Conservation (phyloP, 2,888 invertebrate genomes). For the Empis stercorea region DNA sequence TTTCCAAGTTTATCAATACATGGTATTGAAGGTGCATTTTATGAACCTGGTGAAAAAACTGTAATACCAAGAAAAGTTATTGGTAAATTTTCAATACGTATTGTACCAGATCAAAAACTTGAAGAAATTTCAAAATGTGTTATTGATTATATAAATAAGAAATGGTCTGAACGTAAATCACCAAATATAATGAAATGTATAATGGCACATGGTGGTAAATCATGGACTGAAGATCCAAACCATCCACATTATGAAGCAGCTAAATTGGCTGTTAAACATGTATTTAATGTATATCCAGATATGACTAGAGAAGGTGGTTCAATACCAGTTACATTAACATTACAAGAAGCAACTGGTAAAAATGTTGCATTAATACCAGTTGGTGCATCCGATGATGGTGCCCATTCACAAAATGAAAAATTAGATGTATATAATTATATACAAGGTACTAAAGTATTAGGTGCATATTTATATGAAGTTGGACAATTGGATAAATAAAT, state of each 20-base stretch:
- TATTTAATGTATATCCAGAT: constrained; percentile 82
- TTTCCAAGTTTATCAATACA: constrained; percentile 88
- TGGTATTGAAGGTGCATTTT: constrained; percentile 88
- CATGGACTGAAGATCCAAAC: constrained; percentile 87
- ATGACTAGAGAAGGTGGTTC: constrained; percentile 95
- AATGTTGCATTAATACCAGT: constrained; percentile 91
- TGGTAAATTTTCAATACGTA: constrained; percentile 93
- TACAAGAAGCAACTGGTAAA: constrained; percentile 83
- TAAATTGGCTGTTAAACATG: constrained; percentile 62
- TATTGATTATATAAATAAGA: constrained; percentile 57
- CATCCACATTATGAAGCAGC: constrained; percentile 91
- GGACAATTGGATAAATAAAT: constrained; percentile 20
- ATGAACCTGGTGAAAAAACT: constrained; percentile 86
- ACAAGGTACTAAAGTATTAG: constrained; percentile 84
- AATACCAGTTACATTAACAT: constrained; percentile 89
- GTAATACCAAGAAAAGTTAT: constrained; percentile 87
- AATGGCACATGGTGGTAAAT: constrained; percentile 63
- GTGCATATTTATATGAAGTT: constrained; percentile 73
- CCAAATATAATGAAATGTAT: constrained; percentile 66
- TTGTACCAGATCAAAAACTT: constrained; percentile 90
- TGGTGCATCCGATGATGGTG: constrained; percentile 88
- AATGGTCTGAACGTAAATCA: constrained; percentile 67
- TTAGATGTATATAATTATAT: constrained; percentile 85
- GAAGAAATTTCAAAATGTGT: constrained; percentile 71
- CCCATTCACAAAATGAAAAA: constrained; percentile 98